Base-by-base conservation (phyloP, 2,797 vertebrate genomes). In the Merluccius polli region DNA sequence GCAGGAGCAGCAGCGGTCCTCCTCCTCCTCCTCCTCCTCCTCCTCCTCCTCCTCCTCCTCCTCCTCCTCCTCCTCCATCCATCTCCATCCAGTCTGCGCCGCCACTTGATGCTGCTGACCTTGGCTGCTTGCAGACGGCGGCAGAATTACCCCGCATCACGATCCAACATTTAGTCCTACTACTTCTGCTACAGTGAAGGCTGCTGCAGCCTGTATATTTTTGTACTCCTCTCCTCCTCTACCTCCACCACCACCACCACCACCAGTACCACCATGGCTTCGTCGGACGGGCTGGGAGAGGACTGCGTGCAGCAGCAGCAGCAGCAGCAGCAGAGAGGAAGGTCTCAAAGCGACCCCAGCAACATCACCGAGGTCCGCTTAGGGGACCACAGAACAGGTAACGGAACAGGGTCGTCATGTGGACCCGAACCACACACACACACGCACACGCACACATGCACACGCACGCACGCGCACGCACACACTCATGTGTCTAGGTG, bases 341-440 rank as follows among this genome's bases (percentile, higher is more conserved):
- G 97, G 91, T 98, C 97, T 81, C 95, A 95, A 91, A 98, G 97
- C 91, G 96, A 98, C 95, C 97, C 97, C 86, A 98, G 94, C 94
- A 97, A 93, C 95, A 94, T 95, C 94, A 93, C 96, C 27, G 96
- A 97, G 76, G 84, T 94, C 82, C 91, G 93, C 77, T 71, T 93
- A 74, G 93, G 89, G 75, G 92, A 93, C 73, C 93, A 93, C 87
- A 89, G 81, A 87, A 83, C 95, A 96, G 97, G 97, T 97, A 94
- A n/a, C n/a, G n/a, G n/a, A n/a, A n/a, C n/a, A 89, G 76, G 41
- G 76, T 11, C 32, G n/a, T 21, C 29, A n/a, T n/a, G 69, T 5
- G 67, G 27, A 30, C 13, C 18, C 18, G 13, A 18, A 69, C 31
- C 11, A 12, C n/a, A 27, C 65, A 3, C 29, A 31, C 24, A 30